Evolutionary conservation across 2,888 invertebrate species (phyloP).

Genomic region (Torymus texanus): DNA sequence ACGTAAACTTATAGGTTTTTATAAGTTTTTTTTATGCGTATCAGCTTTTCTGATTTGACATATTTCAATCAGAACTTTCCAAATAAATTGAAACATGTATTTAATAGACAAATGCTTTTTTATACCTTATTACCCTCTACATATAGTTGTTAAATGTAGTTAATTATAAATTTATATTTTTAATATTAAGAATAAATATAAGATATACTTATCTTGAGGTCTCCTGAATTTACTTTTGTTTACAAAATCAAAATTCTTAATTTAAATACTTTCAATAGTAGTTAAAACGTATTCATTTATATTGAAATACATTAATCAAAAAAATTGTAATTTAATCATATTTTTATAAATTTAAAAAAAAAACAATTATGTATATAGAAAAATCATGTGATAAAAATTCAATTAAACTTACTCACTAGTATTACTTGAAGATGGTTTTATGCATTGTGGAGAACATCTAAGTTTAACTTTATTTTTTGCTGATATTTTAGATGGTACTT

Average conservation of each 20-base stretch:
- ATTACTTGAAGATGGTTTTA: constrained; percentile 10
- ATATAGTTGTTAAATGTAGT: not conserved
- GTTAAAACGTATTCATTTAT: too few species aligned
- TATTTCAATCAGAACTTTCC: constrained; percentile 40
- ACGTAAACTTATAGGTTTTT: constrained; percentile 53
- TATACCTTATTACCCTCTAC: constrained; percentile 5
- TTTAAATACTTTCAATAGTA: too few species aligned
- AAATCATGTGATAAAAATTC: too few species aligned
- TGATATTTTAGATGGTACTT: constrained; percentile 28
- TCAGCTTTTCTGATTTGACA: constrained; percentile 49
- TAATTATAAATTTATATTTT: too few species aligned
- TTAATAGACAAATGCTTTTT: constrained; percentile 36
- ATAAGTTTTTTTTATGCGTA: constrained; percentile 52
- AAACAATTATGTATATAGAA: constrained; percentile 16
- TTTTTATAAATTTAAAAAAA: not conserved
- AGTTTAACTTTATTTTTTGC: constrained; percentile 32
- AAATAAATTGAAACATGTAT: constrained; percentile 50
- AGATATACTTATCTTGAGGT: too few species aligned
- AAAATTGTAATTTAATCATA: too few species aligned
- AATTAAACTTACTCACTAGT: constrained; percentile 41
- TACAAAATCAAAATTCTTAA: too few species aligned
- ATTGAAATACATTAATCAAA: too few species aligned
- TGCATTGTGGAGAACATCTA: constrained; percentile 30
- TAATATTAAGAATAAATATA: too few species aligned
- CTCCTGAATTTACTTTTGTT: too few species aligned